phyloP scores from a whole-genome alignment of 2,888 invertebrate species.

The Latheticus oryzae region DNA sequence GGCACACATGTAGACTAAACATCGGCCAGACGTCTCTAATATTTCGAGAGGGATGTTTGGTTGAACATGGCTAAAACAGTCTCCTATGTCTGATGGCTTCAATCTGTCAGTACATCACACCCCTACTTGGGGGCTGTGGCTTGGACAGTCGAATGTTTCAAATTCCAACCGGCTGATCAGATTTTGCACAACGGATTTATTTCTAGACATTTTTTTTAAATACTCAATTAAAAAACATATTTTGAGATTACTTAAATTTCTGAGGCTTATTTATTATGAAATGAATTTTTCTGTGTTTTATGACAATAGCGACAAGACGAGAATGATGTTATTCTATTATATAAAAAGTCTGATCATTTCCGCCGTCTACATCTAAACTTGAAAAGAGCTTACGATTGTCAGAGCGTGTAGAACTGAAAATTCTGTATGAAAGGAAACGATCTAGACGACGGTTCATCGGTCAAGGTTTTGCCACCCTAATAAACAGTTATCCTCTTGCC shows the following conservation, averaged over 20 bases:
- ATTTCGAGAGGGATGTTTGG: constrained; percentile 58
- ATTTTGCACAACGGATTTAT: constrained; percentile 10
- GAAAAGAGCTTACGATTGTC: constrained; percentile 26
- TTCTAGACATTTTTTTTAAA: too few relatives aligned
- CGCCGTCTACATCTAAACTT: too few relatives aligned
- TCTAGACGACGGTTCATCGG: constrained; percentile 57
- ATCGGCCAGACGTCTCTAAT: constrained; percentile 55
- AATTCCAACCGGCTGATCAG: constrained; percentile 28
- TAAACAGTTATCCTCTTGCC: constrained; percentile 39
- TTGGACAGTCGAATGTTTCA: constrained; percentile 25
- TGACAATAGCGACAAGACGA: too few relatives aligned
- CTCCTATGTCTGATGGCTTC: constrained; percentile 64
- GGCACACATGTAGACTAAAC: constrained; percentile 59
- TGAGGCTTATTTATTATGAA: too few relatives aligned
- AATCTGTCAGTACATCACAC: constrained; percentile 64
- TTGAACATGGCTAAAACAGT: constrained; percentile 58
- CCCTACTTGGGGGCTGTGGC: constrained; percentile 40
- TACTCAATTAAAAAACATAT: too few relatives aligned
- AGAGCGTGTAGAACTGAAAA: constrained; percentile 28
- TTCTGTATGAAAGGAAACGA: constrained; percentile 52
- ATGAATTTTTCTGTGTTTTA: too few relatives aligned
- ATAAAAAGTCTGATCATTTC: too few relatives aligned
- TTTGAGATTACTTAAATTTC: too few relatives aligned
- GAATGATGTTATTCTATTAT: too few relatives aligned
- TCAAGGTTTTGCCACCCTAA: constrained; percentile 53